A percentile compares a stretch with the other conserved stretches of the same genome.
Conservation (phyloP, 1,140 invertebrate species). For the Ceratina australensis region DNA sequence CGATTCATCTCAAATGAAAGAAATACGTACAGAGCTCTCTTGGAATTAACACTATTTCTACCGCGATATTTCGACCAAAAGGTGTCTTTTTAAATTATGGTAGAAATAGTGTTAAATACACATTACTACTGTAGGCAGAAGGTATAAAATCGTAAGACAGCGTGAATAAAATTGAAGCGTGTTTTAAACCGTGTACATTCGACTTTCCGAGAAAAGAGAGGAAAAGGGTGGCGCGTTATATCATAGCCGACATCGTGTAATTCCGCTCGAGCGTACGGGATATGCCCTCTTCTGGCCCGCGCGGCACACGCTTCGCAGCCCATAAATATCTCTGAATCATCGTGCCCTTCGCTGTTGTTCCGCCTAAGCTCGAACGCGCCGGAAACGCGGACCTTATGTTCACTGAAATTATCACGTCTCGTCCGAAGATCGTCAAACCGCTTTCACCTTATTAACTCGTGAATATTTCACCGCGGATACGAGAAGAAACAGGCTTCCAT, state of each 20-base stretch:
- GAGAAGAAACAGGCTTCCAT: too few species aligned
- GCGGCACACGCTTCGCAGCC: conserved; percentile 65
- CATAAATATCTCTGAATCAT: conserved; percentile 76
- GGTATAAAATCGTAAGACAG: too few species aligned
- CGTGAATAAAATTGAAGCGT: too few species aligned
- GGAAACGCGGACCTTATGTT: conserved; percentile 46
- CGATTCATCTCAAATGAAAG: too few species aligned
- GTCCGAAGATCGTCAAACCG: background rate
- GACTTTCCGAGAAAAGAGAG: background rate
- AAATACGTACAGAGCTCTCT: too few species aligned
- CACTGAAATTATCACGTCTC: conserved; percentile 11
- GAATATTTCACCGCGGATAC: too few species aligned
- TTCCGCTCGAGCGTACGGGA: conserved; percentile 66
- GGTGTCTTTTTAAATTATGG: too few species aligned
- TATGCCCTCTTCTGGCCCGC: conserved; percentile 48
- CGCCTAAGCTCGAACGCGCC: conserved; percentile 33
- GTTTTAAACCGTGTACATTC: background rate
- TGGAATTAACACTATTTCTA: too few species aligned
- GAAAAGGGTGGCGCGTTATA: conserved; percentile 60
- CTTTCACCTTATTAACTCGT: background rate
- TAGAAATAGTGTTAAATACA: too few species aligned
- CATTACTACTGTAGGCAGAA: too few species aligned
- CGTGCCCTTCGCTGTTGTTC: conserved; percentile 53
- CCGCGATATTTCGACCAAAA: too few species aligned
- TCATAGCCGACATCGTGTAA: conserved; percentile 70